phyloP scores from a whole-genome alignment of 2,888 invertebrate genomes.

The Pachydiplax longipennis region DNA sequence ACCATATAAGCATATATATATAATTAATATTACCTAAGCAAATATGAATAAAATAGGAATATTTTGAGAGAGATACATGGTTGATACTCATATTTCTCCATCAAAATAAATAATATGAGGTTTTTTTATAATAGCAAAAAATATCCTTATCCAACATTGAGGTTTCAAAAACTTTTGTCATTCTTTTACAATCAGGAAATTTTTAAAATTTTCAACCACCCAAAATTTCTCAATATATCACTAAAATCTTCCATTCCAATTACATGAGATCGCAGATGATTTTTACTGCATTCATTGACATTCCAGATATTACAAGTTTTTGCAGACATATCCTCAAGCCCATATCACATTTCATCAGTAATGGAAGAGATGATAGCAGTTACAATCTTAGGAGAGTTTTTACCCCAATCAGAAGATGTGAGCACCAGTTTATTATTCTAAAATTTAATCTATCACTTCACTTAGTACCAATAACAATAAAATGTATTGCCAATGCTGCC shows the following conservation, averaged over 20 bases:
- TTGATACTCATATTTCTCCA: not conserved
- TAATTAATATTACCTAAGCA: not conserved
- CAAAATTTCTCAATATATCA: not conserved
- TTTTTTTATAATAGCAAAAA: not conserved
- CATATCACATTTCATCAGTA: constrained; percentile 27
- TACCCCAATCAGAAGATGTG: not conserved
- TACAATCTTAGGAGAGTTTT: constrained; percentile 11
- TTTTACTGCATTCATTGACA: not conserved
- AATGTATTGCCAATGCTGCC: not conserved
- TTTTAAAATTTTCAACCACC: not conserved
- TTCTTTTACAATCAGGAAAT: not conserved
- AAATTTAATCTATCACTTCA: constrained; percentile 20
- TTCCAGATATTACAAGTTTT: not conserved
- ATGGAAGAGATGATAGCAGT: constrained; percentile 24
- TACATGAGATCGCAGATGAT: not conserved
- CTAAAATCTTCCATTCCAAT: not conserved
- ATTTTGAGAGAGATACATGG: not conserved
- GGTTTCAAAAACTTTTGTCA: not conserved
- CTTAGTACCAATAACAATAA: constrained; percentile 4
- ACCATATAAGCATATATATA: not conserved
- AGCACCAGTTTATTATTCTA: constrained; percentile 38
- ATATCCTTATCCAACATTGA: not conserved
- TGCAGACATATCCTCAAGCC: not conserved
- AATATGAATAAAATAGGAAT: not conserved
- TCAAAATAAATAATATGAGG: not conserved